Conservation (phyloP, 2,797 vertebrate genomes). For the Falco rusticolus region DNA sequence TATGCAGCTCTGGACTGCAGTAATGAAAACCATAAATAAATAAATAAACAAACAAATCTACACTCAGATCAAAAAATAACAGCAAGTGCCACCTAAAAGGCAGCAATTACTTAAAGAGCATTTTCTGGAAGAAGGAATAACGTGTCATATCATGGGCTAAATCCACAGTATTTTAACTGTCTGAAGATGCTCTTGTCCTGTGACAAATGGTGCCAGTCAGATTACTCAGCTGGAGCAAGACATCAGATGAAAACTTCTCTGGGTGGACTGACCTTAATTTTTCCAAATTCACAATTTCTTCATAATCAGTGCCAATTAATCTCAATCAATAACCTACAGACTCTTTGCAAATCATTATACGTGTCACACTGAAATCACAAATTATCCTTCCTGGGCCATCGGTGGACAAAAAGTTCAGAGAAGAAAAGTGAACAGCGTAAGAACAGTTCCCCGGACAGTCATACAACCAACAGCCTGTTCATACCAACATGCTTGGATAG, state of each 20-base stretch:
- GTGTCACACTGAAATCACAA: not conserved
- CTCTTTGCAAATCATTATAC: not conserved
- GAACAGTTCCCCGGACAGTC: not conserved
- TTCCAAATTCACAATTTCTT: not conserved
- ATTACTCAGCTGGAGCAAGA: not conserved
- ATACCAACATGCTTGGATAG: conserved; percentile 29
- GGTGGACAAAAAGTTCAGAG: not conserved
- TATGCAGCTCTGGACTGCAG: not conserved
- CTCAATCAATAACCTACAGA: not conserved
- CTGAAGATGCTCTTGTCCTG: not conserved
- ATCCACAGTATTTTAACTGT: not conserved
- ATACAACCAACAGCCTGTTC: conserved; percentile 32
- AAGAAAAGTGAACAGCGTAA: not conserved
- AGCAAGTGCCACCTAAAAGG: not conserved
- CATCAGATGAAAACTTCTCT: not conserved
- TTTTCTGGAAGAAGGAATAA: not conserved
- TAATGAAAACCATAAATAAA: not conserved
- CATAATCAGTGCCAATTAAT: not conserved
- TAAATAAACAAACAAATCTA: not conserved
- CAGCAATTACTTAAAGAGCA: not conserved
- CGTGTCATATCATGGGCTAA: not conserved
- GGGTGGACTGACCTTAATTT: not conserved
- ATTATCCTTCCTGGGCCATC: not conserved
- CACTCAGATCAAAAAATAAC: not conserved
- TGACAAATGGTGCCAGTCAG: not conserved